A percentile compares a stretch with the other conserved stretches of the same genome.
Evolutionary conservation across 2,113 vertebrate genomes (phyloP).

Genomic region (Panurus biarmicus): DNA sequence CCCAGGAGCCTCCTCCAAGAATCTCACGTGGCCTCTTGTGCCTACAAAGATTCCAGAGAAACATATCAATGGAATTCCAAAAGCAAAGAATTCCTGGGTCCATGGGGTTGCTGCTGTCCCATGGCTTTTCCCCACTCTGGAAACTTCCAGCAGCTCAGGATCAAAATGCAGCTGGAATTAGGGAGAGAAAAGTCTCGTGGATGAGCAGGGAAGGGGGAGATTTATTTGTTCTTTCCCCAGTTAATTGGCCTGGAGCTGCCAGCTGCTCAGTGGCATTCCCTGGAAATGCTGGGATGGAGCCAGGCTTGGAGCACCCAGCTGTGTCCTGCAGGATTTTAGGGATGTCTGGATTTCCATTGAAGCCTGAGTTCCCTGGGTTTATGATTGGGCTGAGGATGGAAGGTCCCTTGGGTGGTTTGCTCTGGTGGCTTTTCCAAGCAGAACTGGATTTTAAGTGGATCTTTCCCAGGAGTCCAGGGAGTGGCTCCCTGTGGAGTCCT

Average conservation of each 20-base stretch:
- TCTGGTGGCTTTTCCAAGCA: background rate
- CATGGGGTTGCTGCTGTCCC: accelerated
- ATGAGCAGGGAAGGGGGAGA: background rate
- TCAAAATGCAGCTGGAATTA: background rate
- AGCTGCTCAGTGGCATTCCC: background rate
- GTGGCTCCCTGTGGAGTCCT: too few relatives aligned
- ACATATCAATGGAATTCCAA: background rate
- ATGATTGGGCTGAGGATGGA: background rate
- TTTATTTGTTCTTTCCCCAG: accelerated
- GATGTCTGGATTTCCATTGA: background rate
- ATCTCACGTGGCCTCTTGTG: accelerated
- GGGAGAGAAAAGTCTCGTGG: background rate
- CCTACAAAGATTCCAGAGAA: background rate
- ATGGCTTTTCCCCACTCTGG: accelerated
- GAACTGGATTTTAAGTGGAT: accelerated
- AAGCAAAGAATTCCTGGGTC: accelerated
- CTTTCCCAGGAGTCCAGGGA: background rate
- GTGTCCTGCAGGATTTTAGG: background rate
- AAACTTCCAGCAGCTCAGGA: background rate
- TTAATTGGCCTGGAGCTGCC: background rate
- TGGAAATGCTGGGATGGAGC: background rate
- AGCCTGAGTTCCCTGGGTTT: background rate
- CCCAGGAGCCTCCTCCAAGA: background rate
- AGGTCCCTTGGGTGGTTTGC: background rate
- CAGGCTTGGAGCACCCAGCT: background rate